Base-by-base conservation (phyloP, 1,140 invertebrate species). In the Drosophila nigrodunni region DNA sequence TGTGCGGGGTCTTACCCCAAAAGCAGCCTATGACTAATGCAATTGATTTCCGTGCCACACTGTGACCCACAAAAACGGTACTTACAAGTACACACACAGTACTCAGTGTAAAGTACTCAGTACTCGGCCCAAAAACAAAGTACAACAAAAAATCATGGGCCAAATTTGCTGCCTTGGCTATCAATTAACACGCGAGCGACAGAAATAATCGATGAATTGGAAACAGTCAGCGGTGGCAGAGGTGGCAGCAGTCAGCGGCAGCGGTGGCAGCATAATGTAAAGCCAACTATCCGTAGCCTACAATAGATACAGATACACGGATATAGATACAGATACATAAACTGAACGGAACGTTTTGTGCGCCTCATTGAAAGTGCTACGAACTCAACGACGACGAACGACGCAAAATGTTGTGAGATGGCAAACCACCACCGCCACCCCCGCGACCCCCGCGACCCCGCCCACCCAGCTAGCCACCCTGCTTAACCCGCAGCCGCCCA, bases 281-380 rank as follows among this genome's bases (percentile, higher is more conserved):
- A 52, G 47, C 11, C 18, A 72, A 41, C 78, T 64, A 69, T 59
- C 41, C 61, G 72, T n/a, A 76, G 39, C 18, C 5, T 8, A 21
- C 11, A 58, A 67, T 35, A 61, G 59, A 74, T 75, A 77, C 46
- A 67, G 41, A 37, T 39, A 61, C 25, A 54, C 25, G 44, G 11
- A 68, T 37, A 60, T 18, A 52, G 6, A 73, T 30, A 10, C 21
- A 9, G 5, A 59, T 46, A 43, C 35, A 73, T 61, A 86, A 74
- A 78, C 62, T 57, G 18, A 70, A 87, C 80, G 87, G 18, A 70
- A 87, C 80, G 87, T 74, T 87, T 30, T 87, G 83, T 71, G 74
- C 80, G 80, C 77, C 80, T 81, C 83, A 81, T 89, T 85, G 85
- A 88, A 68, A 83, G 83, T 88, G 80, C 83, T 88, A 85, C 83